A percentile compares a stretch with the other conserved stretches of the same genome.
phyloP scores from a whole-genome alignment of 2,797 vertebrate species.

The Alosa sapidissima region DNA sequence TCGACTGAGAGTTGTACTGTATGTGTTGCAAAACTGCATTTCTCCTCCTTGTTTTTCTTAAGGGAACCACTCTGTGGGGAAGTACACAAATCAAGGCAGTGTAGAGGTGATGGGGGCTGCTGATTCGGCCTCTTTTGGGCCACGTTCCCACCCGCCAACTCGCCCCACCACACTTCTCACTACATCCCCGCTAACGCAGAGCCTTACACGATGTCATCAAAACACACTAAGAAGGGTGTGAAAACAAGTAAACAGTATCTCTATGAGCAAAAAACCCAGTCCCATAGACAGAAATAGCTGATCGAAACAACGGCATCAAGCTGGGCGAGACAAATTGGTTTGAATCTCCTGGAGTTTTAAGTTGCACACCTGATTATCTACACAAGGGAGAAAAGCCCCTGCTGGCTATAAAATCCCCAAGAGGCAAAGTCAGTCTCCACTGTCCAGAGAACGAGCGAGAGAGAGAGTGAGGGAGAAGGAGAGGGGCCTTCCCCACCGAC shows the following conservation, averaged over 20 bases:
- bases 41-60: not conserved
- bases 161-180: constrained; percentile 2
- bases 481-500: constrained; percentile 50
- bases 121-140: not conserved
- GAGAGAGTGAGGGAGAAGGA: constrained; percentile 48
- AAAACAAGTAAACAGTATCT: constrained; percentile 26
- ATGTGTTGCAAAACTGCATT: not conserved
- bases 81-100: not conserved
- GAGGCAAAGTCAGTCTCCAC: constrained; percentile 40
- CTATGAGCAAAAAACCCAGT: constrained; percentile 52
- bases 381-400: constrained; percentile 43
- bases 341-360: constrained; percentile 66
- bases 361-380: constrained; percentile 62
- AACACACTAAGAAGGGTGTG: not conserved
- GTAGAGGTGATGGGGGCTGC: not conserved
- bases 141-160: not conserved
- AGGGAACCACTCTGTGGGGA: not conserved
- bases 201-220: not conserved
- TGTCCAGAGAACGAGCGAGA: constrained; percentile 37
- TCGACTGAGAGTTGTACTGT: not conserved
- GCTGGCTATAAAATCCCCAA: constrained; percentile 42
- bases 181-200: not conserved
- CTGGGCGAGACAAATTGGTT: constrained; percentile 72
- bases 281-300: constrained; percentile 54
- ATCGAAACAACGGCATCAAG: constrained; percentile 72